phyloP scores from a whole-genome alignment of 2,888 invertebrate species.

The Altica lythri region DNA sequence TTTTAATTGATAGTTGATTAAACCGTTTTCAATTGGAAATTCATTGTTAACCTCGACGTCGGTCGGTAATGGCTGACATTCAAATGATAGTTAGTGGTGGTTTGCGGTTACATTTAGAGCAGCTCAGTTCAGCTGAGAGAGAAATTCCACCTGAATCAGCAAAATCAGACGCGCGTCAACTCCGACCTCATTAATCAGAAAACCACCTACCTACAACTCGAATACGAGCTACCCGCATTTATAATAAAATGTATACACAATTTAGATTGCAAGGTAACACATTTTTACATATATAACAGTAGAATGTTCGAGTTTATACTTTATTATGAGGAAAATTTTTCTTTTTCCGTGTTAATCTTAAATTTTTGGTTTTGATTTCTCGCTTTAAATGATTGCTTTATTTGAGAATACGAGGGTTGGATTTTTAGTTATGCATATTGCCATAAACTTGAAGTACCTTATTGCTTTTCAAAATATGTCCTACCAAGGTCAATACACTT shows the following conservation, averaged over 20 bases:
- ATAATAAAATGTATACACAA: no score
- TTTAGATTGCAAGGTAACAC: background rate
- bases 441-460: no score
- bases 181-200: constrained; percentile 50
- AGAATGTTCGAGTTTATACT: background rate
- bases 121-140: constrained; percentile 11
- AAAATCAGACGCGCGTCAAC: constrained; percentile 48
- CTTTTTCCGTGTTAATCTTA: no score
- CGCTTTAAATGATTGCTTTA: no score
- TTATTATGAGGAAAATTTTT: no score
- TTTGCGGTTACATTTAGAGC: constrained; percentile 40
- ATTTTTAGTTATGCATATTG: no score
- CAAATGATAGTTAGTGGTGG: constrained; percentile 42
- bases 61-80: constrained; percentile 43
- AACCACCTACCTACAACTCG: constrained; percentile 37
- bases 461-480: no score
- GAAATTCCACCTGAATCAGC: constrained; percentile 49
- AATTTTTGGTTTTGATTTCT: no score
- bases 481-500: no score
- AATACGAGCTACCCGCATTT: constrained; percentile 10
- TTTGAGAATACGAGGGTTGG: no score
- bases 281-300: background rate
- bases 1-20: constrained; percentile 30
- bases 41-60: constrained; percentile 31
- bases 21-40: constrained; percentile 41